A percentile compares a stretch with the other conserved stretches of the same genome.
phyloP scores from a whole-genome alignment of 2,113 vertebrate species.

The Tachuris rubrigastra region DNA sequence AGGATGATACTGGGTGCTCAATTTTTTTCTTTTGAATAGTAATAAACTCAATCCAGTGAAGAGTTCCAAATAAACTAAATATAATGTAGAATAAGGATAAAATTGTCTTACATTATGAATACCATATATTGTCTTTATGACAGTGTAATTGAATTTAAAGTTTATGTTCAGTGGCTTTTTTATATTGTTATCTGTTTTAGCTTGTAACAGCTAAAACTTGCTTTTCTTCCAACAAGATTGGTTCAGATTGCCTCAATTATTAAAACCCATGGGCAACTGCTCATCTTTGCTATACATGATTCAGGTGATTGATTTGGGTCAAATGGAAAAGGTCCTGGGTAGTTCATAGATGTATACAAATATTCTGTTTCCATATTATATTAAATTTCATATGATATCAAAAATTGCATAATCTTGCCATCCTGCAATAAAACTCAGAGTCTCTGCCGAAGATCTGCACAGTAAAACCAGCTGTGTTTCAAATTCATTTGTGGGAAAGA shows the following conservation, averaged over 20 bases:
- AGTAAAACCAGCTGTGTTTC: background rate
- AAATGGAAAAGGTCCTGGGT: background rate
- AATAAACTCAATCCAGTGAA: background rate
- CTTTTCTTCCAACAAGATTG: background rate
- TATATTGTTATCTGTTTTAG: background rate
- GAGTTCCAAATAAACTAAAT: background rate
- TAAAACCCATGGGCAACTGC: background rate
- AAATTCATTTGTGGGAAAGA: background rate
- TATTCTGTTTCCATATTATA: background rate
- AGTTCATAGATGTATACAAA: background rate
- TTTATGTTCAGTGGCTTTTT: background rate
- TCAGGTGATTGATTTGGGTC: background rate
- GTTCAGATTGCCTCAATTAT: background rate
- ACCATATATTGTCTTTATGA: background rate
- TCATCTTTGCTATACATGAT: background rate
- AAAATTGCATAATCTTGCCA: background rate
- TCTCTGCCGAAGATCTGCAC: background rate
- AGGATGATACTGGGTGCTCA: background rate
- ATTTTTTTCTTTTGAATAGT: background rate
- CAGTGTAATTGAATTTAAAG: background rate
- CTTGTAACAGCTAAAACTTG: background rate
- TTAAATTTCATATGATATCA: background rate
- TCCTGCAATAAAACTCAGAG: background rate
- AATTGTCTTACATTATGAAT: background rate
- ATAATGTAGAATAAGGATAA: background rate